A percentile compares a stretch with the other conserved stretches of the same genome.
Evolutionary conservation across 2,113 vertebrate genomes (phyloP).

Genomic region (Lepus americanus): DNA sequence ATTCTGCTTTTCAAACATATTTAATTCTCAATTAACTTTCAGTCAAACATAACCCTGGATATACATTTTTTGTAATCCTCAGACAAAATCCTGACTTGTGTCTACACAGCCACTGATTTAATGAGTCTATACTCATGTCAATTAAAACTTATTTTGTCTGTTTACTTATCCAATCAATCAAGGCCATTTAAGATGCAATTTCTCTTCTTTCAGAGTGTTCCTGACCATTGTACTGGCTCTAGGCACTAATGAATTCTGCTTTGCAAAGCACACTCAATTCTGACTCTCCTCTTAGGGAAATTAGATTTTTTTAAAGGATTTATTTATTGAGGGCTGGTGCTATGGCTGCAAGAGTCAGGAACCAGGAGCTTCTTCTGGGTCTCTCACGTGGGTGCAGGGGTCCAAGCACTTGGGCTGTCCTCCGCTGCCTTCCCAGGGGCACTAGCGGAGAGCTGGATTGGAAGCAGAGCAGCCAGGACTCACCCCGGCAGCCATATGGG

Average conservation of each 20-base stretch:
- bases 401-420: no score
- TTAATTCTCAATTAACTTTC: background rate
- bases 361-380: no score
- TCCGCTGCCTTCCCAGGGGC: no score
- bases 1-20: background rate
- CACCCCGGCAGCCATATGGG: no score
- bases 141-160: constrained; percentile 44
- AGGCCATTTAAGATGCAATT: background rate
- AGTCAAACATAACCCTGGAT: background rate
- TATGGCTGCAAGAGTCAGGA: no score
- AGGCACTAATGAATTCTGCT: background rate
- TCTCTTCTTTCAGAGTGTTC: background rate
- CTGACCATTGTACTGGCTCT: background rate
- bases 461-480: no score
- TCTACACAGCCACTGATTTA: background rate
- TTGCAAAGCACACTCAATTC: background rate
- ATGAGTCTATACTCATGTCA: background rate
- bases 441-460: no score
- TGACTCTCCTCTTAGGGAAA: background rate
- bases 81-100: constrained; percentile 38
- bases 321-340: no score
- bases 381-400: no score
- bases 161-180: constrained; percentile 30
- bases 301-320: no score
- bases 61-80: background rate